phyloP scores from a whole-genome alignment of 1,140 invertebrate species.

The Mesaphorura yosii region DNA sequence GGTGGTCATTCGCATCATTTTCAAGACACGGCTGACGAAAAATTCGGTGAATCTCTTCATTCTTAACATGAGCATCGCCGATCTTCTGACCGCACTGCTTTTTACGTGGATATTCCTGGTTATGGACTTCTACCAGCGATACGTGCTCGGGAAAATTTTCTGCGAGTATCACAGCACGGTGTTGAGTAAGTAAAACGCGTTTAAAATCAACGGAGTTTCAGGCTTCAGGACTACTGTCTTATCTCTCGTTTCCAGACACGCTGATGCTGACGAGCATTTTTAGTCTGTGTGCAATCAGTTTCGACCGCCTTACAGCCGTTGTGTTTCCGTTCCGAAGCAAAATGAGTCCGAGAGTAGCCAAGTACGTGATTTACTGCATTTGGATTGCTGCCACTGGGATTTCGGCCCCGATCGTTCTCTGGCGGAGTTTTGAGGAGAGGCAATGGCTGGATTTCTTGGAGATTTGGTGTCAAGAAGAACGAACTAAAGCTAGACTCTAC shows the following conservation, averaged over 20 bases:
- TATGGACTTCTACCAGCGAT: slow-evolving; percentile 60
- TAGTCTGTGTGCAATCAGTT: slow-evolving; percentile 64
- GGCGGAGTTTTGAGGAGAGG: slow-evolving; percentile 52
- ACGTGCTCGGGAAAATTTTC: slow-evolving; percentile 53
- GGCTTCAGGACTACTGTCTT: neutral
- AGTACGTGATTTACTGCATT: slow-evolving; percentile 48
- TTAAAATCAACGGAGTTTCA: neutral
- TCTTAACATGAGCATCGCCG: slow-evolving; percentile 63
- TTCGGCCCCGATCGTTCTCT: slow-evolving; percentile 52
- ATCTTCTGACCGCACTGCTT: slow-evolving; percentile 58
- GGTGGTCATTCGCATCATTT: slow-evolving; percentile 54
- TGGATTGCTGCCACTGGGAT: slow-evolving; percentile 53
- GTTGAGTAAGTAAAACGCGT: slow-evolving; percentile 42
- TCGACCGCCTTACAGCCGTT: slow-evolving; percentile 66
- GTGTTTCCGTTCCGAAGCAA: slow-evolving; percentile 55
- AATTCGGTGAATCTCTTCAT: slow-evolving; percentile 69
- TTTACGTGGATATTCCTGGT: slow-evolving; percentile 59
- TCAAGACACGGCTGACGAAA: slow-evolving; percentile 52
- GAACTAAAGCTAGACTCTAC: slow-evolving; percentile 48
- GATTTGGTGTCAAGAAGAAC: slow-evolving; percentile 54
- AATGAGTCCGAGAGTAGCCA: slow-evolving; percentile 46
- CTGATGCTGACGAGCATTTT: slow-evolving; percentile 59
- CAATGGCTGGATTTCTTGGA: slow-evolving; percentile 57
- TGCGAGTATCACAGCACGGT: slow-evolving; percentile 57
- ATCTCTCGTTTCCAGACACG: slow-evolving; percentile 40